Evolutionary conservation across 2,888 invertebrate genomes (phyloP).

Genomic region (Ametastegia equiseti): DNA sequence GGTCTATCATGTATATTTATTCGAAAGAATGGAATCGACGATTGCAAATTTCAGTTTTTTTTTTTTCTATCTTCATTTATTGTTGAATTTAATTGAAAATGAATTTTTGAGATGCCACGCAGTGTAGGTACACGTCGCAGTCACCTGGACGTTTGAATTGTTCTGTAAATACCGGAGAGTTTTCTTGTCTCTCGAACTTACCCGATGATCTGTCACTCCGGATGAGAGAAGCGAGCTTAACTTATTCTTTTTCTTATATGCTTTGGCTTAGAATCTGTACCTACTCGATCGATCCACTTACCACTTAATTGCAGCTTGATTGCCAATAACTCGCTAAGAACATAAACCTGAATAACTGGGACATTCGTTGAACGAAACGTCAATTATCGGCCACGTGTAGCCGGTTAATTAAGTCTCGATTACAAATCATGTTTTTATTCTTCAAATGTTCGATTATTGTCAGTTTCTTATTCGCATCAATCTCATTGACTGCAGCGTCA

Average conservation of each 20-base stretch:
- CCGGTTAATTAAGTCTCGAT: slow-evolving; percentile 56
- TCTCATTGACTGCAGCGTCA: slow-evolving; percentile 24
- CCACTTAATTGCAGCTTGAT: slow-evolving; percentile 50
- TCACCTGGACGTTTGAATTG: not conserved
- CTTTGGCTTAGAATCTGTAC: slow-evolving; percentile 15
- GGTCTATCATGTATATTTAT: not conserved
- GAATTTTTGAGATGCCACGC: not conserved
- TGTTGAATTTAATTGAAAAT: not conserved
- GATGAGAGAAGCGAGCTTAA: slow-evolving; percentile 21
- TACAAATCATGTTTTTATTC: slow-evolving; percentile 53
- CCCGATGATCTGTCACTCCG: not conserved
- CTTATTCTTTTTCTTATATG: not conserved
- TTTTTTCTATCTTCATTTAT: not conserved
- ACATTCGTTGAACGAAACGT: slow-evolving; percentile 48
- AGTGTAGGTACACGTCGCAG: too few relatives aligned
- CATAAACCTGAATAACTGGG: slow-evolving; percentile 56
- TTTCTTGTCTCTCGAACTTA: not conserved
- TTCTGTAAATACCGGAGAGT: not conserved
- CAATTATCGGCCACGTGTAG: slow-evolving; percentile 54
- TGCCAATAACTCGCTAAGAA: slow-evolving; percentile 51
- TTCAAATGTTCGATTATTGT: slow-evolving; percentile 31
- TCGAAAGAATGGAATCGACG: not conserved
- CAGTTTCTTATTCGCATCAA: slow-evolving; percentile 23
- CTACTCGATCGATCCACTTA: slow-evolving; percentile 48
- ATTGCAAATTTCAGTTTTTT: not conserved